Evolutionary conservation across 2,888 invertebrate species (phyloP).

Genomic region (Diaperis boleti): DNA sequence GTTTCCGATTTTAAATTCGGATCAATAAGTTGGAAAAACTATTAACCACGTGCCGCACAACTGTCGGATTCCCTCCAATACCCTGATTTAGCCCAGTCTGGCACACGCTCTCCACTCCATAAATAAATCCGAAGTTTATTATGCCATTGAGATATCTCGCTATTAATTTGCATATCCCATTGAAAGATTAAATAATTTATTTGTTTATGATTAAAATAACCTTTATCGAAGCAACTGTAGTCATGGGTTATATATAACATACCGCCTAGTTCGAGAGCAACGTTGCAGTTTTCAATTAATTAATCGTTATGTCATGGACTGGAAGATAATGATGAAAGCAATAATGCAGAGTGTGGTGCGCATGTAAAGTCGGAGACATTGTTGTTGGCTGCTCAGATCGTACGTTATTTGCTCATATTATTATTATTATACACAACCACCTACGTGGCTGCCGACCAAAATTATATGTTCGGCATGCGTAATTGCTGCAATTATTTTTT

Average conservation of each 20-base stretch:
- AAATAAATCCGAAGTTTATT: slow-evolving; percentile 36
- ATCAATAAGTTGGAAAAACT: too few relatives aligned
- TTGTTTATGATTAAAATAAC: slow-evolving; percentile 46
- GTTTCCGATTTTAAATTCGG: too few relatives aligned
- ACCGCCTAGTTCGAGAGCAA: slow-evolving; percentile 1
- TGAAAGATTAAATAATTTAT: slow-evolving; percentile 46
- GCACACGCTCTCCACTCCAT: slow-evolving; percentile 4
- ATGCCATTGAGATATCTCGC: slow-evolving; percentile 38
- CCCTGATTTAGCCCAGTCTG: slow-evolving; percentile 4
- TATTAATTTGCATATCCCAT: slow-evolving; percentile 45
- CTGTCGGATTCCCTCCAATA: not conserved
- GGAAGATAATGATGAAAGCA: slow-evolving; percentile 17
- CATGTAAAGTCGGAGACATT: slow-evolving; percentile 7
- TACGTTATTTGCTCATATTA: slow-evolving; percentile 28
- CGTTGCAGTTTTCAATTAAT: slow-evolving; percentile 31
- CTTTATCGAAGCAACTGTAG: slow-evolving; percentile 34
- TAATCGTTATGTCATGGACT: slow-evolving; percentile 25
- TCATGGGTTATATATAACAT: slow-evolving; percentile 52
- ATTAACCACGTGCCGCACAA: not conserved
- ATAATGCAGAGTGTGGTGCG: not conserved
- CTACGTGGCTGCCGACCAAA: slow-evolving; percentile 25
- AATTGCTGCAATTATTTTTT: slow-evolving; percentile 37
- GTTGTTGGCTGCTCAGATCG: slow-evolving; percentile 9
- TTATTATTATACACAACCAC: slow-evolving; percentile 29
- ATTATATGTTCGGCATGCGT: slow-evolving; percentile 31